Base-by-base conservation (phyloP, 2,113 vertebrate species). In the Dicaeum eximium region DNA sequence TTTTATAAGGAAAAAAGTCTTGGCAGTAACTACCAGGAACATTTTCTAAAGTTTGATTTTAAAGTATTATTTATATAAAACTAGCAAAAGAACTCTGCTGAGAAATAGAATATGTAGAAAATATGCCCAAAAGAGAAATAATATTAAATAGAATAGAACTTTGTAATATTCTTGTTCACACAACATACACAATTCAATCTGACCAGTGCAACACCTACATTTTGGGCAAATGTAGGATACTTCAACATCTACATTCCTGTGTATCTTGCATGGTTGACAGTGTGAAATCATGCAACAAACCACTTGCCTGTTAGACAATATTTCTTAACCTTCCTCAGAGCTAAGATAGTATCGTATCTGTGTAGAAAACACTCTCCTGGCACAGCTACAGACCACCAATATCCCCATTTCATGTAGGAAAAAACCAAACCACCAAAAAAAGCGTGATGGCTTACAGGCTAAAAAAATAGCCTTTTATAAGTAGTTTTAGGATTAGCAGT, bases 1-100 rank as follows among this genome's bases (percentile, higher is more conserved):
- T 96, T 96, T 95, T 92, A 58, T 75, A 88, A 77, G 56, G 38
- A 45, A 85, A 84, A 80, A 86, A 79, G 45, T 74, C 44, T 73
- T 93, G 92, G 87, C 93, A 95, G 48, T 67, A 77, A 51, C 19
- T 54, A 53, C 35, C n/a, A 75, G 79, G 48, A 95, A 51, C 42
- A 71, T 48, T 62, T 93, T 88, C 61, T 5, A 70, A 89, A 89
- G 91, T 88, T 75, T 78, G 24, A 74, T 79, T 84, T 93, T 65
- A 54, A 93, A 90, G 71, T 44, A 71, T 53, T 88, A 80, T 57
- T 89, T 88, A 54, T 60, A 90, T 75, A 78, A 92, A 86, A 83
- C 30, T 22, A 81, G 38, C 22, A 95, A 87, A 94, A 72, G 44
- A 91, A 58, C 37, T 50, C n/a, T 62, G 45, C 37, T 93, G 64